Evolutionary conservation across 2,888 invertebrate genomes (phyloP), one percentile per base, ranked within the genome.

Genomic region (Papilio elwesi): DNA sequence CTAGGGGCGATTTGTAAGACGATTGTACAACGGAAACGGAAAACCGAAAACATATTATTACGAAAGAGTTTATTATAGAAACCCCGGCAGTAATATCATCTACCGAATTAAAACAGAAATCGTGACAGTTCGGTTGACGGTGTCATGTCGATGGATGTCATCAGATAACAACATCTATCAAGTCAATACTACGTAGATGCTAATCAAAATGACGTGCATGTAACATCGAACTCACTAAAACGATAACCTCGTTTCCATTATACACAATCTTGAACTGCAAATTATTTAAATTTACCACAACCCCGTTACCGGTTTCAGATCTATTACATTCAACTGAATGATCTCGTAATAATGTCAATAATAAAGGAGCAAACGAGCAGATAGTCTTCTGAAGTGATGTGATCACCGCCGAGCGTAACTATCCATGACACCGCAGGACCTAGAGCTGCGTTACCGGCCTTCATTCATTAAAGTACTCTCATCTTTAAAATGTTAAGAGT

Each of bases 121-220:
- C 71, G 65, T 66, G 71, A 66, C 43, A 16, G 12, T 49, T 15
- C 49, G 7, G 13, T 71, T 57, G 1, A 16, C 49, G 3, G 43
- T 7, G 8, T 43, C 38, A 13, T 9, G 5, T 11, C 15, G 11
- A 52, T 15, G 36, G 43, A 48, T 63, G 16, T 43, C 43, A 59
- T 52, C 64, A 55, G 49, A 48, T 52, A 52, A 57, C 55, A 65
- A 57, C 57, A 59, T 57, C 13, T 26, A 38, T 66, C 51, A 51
- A 11, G 11, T 67, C 43, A 66, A 59, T 38, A 38, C 59, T 71
- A 67, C 59, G 71, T 62, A 71, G 52, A 13, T 13, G 51, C 59
- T 59, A 71, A 71, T 16, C 15, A 67, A 67, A 51, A 57, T 51
- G 16, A 52, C 66, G 48, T 52, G 66, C 62, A 71, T 63, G 47